Conservation (phyloP, 1,140 invertebrate species). For the Caenorhabditis briggsae region DNA sequence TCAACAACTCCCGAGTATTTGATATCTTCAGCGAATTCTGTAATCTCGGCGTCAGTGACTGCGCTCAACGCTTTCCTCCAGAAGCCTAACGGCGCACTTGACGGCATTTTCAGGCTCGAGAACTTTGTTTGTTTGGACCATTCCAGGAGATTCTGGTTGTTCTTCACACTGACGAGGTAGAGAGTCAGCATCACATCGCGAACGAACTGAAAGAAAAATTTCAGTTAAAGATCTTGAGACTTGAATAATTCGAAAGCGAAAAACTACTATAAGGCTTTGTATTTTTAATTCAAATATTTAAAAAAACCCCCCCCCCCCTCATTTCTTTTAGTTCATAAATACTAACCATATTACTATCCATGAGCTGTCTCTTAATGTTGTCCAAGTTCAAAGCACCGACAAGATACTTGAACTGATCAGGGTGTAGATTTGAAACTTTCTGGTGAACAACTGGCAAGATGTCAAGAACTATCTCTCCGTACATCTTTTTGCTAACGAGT, state of each 20-base stretch:
- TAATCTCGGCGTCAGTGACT: conserved; percentile 16
- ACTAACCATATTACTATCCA: conserved; percentile 15
- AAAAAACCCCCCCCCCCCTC: too few relatives aligned
- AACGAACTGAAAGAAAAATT: conserved; percentile 57
- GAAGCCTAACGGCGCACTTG: background rate
- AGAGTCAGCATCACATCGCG: conserved; percentile 58
- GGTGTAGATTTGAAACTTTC: conserved; percentile 4
- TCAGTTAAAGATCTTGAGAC: background rate
- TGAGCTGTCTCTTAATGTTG: conserved; percentile 34
- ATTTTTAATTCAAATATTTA: too few relatives aligned
- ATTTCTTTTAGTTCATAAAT: too few relatives aligned
- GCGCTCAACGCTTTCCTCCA: conserved; percentile 16
- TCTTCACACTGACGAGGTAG: conserved; percentile 49
- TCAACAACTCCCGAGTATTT: conserved; percentile 40
- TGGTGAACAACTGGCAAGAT: conserved; percentile 43
- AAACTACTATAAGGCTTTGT: too few relatives aligned
- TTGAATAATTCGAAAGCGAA: too few relatives aligned
- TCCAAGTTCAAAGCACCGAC: conserved; percentile 40
- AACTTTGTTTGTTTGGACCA: conserved; percentile 22
- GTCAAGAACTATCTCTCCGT: conserved; percentile 46
- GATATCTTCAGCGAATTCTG: conserved; percentile 28
- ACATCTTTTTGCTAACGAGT: conserved; percentile 27
- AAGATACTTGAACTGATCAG: conserved; percentile 43
- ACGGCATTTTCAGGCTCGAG: conserved; percentile 26
- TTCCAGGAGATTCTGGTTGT: conserved; percentile 4